Evolutionary conservation across 2,113 vertebrate genomes (phyloP).

Genomic region (Aspidoscelis tigris): DNA sequence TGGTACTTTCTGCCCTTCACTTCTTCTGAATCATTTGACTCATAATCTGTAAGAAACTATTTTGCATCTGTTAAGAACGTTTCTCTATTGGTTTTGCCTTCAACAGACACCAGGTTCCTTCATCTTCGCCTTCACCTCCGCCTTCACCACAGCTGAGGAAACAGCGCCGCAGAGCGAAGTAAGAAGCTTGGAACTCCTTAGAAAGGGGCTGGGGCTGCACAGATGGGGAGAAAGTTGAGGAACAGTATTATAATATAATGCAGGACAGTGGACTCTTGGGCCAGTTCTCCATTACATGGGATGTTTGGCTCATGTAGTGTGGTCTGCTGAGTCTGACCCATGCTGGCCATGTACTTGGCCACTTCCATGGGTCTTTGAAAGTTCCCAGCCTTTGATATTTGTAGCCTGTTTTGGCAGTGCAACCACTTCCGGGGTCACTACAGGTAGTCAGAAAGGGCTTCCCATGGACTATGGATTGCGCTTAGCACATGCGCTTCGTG

Average conservation of each 20-base stretch:
- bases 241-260: not conserved
- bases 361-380: too few species aligned
- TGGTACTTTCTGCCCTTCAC: not conserved
- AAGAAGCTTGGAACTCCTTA: not conserved
- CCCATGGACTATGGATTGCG: too few species aligned
- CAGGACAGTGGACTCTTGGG: not conserved
- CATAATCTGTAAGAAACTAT: not conserved
- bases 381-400: too few species aligned
- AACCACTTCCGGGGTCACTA: too few species aligned
- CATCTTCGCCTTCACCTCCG: constrained; percentile 5
- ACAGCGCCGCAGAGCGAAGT: not conserved
- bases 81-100: not conserved
- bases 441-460: too few species aligned
- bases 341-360: too few species aligned
- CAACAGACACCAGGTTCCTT: not conserved
- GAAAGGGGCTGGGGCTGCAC: not conserved
- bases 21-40: not conserved
- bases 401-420: too few species aligned
- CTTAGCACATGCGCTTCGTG: too few species aligned
- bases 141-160: not conserved
- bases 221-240: too few species aligned
- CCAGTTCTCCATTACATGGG: too few species aligned
- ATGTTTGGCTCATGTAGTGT: too few species aligned
- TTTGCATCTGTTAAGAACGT: not conserved
- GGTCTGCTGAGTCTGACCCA: too few species aligned